Percentiles rank a stretch among this genome's conserved stretches.
These are phyloP conservation scores for Chloroclysta siterata DNA, from an alignment of 2,888 invertebrate species.

Conservation along the genomic window DNA sequence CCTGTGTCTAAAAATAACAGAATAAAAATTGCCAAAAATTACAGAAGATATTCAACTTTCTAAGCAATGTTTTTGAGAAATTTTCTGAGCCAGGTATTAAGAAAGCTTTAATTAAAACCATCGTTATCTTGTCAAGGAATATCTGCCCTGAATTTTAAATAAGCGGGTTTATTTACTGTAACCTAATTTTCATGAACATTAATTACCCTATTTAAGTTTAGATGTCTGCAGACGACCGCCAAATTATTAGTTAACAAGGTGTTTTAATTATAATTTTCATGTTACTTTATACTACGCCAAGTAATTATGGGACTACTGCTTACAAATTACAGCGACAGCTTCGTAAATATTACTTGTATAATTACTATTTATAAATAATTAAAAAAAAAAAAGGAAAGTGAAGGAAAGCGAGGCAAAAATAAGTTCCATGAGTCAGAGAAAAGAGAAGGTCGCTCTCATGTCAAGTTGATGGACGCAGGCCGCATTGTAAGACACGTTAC, in stretches of 20 bases:
- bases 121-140: conserved; percentile 39
- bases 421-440: too few species aligned
- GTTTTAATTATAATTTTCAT: conserved; percentile 49
- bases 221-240: conserved; percentile 44
- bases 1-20: too few species aligned
- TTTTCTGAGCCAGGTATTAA: conserved; percentile 33
- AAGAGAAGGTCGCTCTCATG: too few species aligned
- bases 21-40: too few species aligned
- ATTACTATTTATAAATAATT: background rate
- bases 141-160: conserved; percentile 43
- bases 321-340: conserved; percentile 20
- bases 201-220: conserved; percentile 50
- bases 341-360: conserved; percentile 26
- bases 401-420: too few species aligned
- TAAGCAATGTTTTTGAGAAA: conserved; percentile 20
- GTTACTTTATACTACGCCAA: conserved; percentile 42
- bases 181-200: conserved; percentile 46
- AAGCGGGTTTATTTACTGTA: conserved; percentile 39
- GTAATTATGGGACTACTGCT: conserved; percentile 40
- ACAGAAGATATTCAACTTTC: conserved; percentile 13
- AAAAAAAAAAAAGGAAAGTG: too few species aligned
- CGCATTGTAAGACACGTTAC: too few species aligned
- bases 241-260: conserved; percentile 46
- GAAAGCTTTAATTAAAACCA: conserved; percentile 38
- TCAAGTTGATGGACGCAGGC: too few species aligned